Percentiles rank a stretch among this genome's conserved stretches.
Evolutionary conservation across 2,888 invertebrate genomes (phyloP).

Genomic region (Hedychridium roseum): DNA sequence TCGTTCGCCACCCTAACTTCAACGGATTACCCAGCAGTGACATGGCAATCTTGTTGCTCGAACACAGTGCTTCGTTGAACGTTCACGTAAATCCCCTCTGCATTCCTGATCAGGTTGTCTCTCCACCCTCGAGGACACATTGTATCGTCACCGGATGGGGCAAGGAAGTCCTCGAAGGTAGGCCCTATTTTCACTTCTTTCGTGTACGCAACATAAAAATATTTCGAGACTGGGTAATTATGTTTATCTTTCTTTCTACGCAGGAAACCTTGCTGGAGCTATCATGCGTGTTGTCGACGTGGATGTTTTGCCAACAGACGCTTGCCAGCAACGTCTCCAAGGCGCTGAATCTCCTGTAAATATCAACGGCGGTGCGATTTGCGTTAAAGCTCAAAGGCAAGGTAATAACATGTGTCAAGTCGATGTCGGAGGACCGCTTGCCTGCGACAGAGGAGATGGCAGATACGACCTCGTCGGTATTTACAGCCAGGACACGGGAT

Average conservation of each 20-base stretch:
- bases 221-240: too few relatives aligned
- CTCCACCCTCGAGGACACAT: slow-evolving; percentile 55
- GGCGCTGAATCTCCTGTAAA: slow-evolving; percentile 69
- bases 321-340: slow-evolving; percentile 70
- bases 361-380: slow-evolving; percentile 73
- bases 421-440: slow-evolving; percentile 83
- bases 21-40: slow-evolving; percentile 72
- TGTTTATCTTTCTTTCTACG: slow-evolving; percentile 34
- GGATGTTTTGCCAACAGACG: slow-evolving; percentile 69
- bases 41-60: slow-evolving; percentile 75
- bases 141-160: slow-evolving; percentile 88
- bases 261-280: slow-evolving; percentile 79
- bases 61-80: slow-evolving; percentile 68
- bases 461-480: slow-evolving; percentile 77
- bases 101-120: slow-evolving; percentile 63
- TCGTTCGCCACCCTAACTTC: slow-evolving; percentile 75
- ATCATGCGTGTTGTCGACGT: slow-evolving; percentile 79
- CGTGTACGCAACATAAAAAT: too few relatives aligned
- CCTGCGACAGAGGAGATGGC: slow-evolving; percentile 76
- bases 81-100: slow-evolving; percentile 81
- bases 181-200: too few relatives aligned
- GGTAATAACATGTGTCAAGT: slow-evolving; percentile 81
- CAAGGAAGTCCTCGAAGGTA: slow-evolving; percentile 79
- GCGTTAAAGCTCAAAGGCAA: slow-evolving; percentile 72
- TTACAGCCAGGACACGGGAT: slow-evolving; percentile 80